These are phyloP conservation scores for Eulemur coronatus DNA, from an alignment of 2,797 vertebrate genomes.

Conservation along the genomic window DNA sequence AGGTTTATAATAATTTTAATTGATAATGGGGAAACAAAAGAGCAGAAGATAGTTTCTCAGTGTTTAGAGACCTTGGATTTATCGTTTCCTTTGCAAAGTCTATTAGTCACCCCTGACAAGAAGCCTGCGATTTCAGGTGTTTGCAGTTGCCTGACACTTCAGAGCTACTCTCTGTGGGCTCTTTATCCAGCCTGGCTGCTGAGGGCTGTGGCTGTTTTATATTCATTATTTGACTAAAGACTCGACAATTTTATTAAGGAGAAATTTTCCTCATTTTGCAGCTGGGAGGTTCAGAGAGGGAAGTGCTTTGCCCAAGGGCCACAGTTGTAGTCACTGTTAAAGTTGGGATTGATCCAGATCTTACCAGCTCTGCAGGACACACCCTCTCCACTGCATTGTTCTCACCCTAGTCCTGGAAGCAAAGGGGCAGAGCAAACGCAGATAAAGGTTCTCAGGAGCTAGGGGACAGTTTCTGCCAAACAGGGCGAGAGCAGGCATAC, in stretches of 20 bases:
- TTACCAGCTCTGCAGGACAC: background rate
- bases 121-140: conserved; percentile 3
- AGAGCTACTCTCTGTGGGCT: background rate
- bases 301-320: background rate
- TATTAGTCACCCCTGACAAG: conserved; percentile 52
- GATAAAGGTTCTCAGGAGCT: background rate
- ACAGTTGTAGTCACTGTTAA: background rate
- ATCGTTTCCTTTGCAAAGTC: conserved; percentile 51
- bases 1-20: conserved; percentile 52
- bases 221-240: conserved; percentile 53
- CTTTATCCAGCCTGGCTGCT: background rate
- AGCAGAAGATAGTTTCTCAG: conserved; percentile 29
- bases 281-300: background rate
- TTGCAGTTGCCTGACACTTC: conserved; percentile 30
- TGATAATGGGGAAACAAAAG: conserved; percentile 44
- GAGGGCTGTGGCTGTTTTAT: conserved; percentile 4
- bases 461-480: background rate
- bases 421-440: background rate
- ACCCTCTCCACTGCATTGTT: background rate
- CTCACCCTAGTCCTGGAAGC: background rate
- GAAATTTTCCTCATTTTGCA: background rate
- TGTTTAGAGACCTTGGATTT: conserved; percentile 41
- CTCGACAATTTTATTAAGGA: conserved; percentile 28
- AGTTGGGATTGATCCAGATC: background rate
- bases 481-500: background rate